Evolutionary conservation across 2,797 vertebrate species (phyloP).

Genomic region (Sebastes hopkinsi): DNA sequence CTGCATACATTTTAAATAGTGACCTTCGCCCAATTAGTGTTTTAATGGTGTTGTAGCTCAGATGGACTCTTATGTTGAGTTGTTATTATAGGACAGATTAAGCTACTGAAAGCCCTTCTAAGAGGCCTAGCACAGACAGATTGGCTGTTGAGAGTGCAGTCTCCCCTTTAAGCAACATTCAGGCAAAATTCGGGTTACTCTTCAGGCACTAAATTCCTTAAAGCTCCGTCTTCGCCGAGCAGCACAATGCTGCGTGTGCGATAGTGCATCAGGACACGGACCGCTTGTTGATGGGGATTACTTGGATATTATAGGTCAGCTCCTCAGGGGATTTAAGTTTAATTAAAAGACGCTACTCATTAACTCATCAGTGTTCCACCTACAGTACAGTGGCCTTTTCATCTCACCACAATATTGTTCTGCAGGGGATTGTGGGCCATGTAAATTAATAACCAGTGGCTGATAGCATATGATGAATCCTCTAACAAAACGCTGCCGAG

Average conservation of each 20-base stretch:
- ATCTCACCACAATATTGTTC: conserved; percentile 65
- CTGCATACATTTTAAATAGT: conserved; percentile 7
- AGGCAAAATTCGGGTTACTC: not conserved
- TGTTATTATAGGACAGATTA: conserved; percentile 16
- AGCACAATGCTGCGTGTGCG: not conserved
- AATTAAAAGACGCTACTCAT: conserved; percentile 78
- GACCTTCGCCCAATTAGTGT: conserved; percentile 30
- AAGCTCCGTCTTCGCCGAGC: not conserved
- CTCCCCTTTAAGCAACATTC: conserved; percentile 5
- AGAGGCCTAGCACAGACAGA: conserved; percentile 12
- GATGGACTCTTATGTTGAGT: conserved; percentile 9
- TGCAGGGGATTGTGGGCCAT: conserved; percentile 56
- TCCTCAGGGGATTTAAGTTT: conserved; percentile 70
- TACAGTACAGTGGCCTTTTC: conserved; percentile 67
- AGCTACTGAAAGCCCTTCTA: not conserved
- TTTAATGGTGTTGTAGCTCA: not conserved
- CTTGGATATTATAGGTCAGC: conserved; percentile 65
- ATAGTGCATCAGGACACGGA: conserved; percentile 19
- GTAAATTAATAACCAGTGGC: conserved; percentile 70
- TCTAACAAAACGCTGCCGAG: conserved; percentile 43
- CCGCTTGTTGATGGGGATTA: conserved; percentile 58
- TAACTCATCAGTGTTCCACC: conserved; percentile 70
- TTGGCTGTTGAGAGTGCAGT: not conserved
- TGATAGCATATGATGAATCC: conserved; percentile 68
- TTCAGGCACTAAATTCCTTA: not conserved